A percentile compares a stretch with the other conserved stretches of the same genome.
Conservation (phyloP, 2,113 vertebrate genomes). For the Machaerirhynchus nigripectus region DNA sequence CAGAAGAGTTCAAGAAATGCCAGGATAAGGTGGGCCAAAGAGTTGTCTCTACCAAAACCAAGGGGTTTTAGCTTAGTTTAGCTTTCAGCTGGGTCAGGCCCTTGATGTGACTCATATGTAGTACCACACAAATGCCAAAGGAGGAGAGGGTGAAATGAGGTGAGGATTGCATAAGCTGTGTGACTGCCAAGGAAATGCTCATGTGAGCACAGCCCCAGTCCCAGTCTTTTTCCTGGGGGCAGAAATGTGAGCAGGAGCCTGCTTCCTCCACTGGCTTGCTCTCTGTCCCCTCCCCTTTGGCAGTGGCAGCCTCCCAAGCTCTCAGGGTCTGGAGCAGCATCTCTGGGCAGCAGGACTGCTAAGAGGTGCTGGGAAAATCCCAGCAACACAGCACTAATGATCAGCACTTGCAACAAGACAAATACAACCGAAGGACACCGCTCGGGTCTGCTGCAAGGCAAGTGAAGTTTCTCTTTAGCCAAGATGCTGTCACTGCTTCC, state of each 20-base stretch:
- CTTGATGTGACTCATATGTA: constrained; percentile 18
- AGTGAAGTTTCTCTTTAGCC: neutral
- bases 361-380: neutral
- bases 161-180: constrained; percentile 51
- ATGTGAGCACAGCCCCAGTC: neutral
- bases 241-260: neutral
- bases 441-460: neutral
- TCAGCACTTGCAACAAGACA: neutral
- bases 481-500: neutral
- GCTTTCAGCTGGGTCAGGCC: neutral
- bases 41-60: neutral
- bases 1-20: neutral
- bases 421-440: neutral
- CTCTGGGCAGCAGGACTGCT: neutral
- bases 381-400: neutral
- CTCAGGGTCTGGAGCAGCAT: neutral
- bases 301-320: neutral
- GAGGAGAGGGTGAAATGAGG: constrained; percentile 56
- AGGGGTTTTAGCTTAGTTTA: neutral
- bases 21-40: neutral
- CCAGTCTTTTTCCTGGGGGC: neutral
- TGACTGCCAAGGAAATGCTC: constrained; percentile 35
- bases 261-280: neutral
- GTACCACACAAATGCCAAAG: constrained; percentile 27
- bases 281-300: neutral